A percentile compares a stretch with the other conserved stretches of the same genome.
Evolutionary conservation across 1,140 invertebrate species (phyloP).

Genomic region (Nixonia krombeini): DNA sequence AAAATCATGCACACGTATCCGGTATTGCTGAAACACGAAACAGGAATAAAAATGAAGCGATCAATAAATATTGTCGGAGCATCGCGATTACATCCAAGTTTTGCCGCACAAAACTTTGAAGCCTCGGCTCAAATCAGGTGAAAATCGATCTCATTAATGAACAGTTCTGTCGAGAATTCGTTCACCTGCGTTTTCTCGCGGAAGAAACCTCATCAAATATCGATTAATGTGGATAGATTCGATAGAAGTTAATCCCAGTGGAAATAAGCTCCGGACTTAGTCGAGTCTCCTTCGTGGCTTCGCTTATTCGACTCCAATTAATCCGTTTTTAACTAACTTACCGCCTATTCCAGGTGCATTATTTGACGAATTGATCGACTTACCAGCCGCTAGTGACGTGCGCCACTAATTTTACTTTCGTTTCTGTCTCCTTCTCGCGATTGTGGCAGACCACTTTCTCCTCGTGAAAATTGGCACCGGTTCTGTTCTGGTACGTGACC

Average conservation of each 20-base stretch:
- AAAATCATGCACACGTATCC: slow-evolving; percentile 77
- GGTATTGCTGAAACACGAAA: slow-evolving; percentile 71
- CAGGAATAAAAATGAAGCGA: too few species aligned
- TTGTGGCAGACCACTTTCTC: slow-evolving; percentile 71
- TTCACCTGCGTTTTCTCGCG: too few species aligned
- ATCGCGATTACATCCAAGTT: too few species aligned
- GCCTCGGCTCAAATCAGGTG: too few species aligned
- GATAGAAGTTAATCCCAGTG: too few species aligned
- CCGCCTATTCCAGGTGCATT: background rate
- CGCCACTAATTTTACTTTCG: slow-evolving; percentile 68
- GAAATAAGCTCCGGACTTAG: too few species aligned
- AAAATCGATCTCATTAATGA: too few species aligned
- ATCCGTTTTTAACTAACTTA: background rate
- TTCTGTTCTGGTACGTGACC: slow-evolving; percentile 54
- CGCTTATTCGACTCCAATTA: background rate
- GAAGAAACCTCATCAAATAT: too few species aligned
- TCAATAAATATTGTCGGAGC: too few species aligned
- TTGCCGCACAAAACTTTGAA: too few species aligned
- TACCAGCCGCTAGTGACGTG: slow-evolving; percentile 74
- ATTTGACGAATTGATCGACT: slow-evolving; percentile 30
- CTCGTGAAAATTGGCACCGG: slow-evolving; percentile 50
- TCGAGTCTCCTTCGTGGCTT: background rate
- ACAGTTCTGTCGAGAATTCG: too few species aligned
- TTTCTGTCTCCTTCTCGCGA: slow-evolving; percentile 52
- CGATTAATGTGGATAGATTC: too few species aligned